Percentiles rank a stretch among this genome's conserved stretches.
Evolutionary conservation across 2,113 vertebrate species (phyloP).

Genomic region (Elgaria multicarinata): DNA sequence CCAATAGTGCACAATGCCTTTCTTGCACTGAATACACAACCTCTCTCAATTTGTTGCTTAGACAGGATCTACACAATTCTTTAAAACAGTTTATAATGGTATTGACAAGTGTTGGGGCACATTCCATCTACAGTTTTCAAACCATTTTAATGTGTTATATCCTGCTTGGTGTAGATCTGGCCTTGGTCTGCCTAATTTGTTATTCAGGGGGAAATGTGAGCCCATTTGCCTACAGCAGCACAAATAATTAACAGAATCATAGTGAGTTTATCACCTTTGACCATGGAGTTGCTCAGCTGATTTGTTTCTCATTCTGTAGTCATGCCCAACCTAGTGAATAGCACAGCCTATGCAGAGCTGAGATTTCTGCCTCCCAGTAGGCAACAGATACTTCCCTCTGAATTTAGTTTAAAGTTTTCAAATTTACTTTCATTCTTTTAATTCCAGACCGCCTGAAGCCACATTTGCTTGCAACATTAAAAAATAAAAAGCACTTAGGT

Average conservation of each 20-base stretch:
- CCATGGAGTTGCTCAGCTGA: constrained; percentile 5
- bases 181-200: not conserved
- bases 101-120: too few species aligned
- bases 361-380: constrained; percentile 41
- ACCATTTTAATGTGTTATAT: too few species aligned
- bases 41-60: not conserved
- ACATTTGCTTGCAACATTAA: constrained; percentile 62
- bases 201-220: not conserved
- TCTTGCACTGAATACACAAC: not conserved
- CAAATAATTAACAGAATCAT: constrained; percentile 30
- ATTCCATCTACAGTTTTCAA: too few species aligned
- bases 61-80: too few species aligned
- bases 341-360: constrained; percentile 35
- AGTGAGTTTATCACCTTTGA: constrained; percentile 26
- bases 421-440: constrained; percentile 68
- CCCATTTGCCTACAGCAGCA: not conserved
- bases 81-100: too few species aligned
- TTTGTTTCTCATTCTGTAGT: not conserved
- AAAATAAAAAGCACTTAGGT: constrained; percentile 76
- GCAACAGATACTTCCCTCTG: constrained; percentile 56
- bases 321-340: constrained; percentile 37
- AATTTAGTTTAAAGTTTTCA: constrained; percentile 62
- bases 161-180: too few species aligned
- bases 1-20: not conserved
- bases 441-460: constrained; percentile 64